These are phyloP conservation scores for Onthophagus sagittarius DNA, from an alignment of 2,888 invertebrate species.

Conservation along the genomic window DNA sequence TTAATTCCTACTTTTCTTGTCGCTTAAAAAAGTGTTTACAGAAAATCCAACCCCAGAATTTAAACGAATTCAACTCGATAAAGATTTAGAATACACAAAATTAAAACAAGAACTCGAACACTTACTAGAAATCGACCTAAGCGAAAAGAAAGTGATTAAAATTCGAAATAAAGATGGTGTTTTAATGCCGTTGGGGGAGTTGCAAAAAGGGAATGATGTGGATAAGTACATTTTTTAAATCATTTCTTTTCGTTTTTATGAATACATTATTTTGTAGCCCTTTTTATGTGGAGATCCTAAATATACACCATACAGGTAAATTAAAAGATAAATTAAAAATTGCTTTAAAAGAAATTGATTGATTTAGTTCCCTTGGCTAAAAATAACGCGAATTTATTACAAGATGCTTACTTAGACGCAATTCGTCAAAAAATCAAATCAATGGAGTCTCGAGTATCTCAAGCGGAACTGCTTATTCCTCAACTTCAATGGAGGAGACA, in stretches of 20 bases:
- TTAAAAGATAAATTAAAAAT: constrained; percentile 15
- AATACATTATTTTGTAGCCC: constrained; percentile 36
- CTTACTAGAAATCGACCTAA: constrained; percentile 40
- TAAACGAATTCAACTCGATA: constrained; percentile 37
- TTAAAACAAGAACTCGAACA: constrained; percentile 40
- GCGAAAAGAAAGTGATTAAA: constrained; percentile 49
- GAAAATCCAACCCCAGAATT: constrained; percentile 36
- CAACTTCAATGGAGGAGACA: constrained; percentile 47
- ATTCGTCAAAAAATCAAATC: constrained; percentile 48
- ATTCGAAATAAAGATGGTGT: constrained; percentile 46
- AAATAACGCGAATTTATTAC: constrained; percentile 37
- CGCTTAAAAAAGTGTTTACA: constrained; percentile 24
- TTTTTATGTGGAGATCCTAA: constrained; percentile 48
- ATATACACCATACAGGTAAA: constrained; percentile 50
- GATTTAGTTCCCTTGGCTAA: constrained; percentile 20
- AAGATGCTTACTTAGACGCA: constrained; percentile 51
- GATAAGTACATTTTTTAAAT: constrained; percentile 35
- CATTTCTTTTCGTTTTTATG: constrained; percentile 17
- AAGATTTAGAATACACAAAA: constrained; percentile 36
- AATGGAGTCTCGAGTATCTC: constrained; percentile 48
- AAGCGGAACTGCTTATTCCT: constrained; percentile 46
- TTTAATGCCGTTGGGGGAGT: constrained; percentile 48
- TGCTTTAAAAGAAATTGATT: background rate
- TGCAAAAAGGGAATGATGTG: constrained; percentile 42
- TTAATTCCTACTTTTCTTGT: too few species aligned